Evolutionary conservation across 2,797 vertebrate genomes (phyloP).

Genomic region (Salmo trutta): DNA sequence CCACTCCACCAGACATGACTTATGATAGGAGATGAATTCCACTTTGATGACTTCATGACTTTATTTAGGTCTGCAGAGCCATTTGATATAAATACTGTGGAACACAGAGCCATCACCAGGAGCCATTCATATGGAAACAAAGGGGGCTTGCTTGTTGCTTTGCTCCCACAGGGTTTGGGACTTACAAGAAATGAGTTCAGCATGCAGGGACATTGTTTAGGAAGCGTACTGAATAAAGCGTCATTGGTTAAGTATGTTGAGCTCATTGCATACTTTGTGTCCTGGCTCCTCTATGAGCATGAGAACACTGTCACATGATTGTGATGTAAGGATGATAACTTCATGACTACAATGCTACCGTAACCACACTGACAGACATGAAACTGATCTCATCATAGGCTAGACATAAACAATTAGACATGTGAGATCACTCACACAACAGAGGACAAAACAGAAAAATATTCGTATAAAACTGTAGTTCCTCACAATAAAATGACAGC

Average conservation of each 20-base stretch:
- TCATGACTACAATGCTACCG: not conserved
- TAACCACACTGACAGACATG: not conserved
- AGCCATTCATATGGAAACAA: not conserved
- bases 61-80: constrained; percentile 6
- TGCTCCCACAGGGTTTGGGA: not conserved
- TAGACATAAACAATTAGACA: not conserved
- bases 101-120: not conserved
- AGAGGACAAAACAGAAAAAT: not conserved
- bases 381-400: not conserved
- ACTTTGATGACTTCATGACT: constrained; percentile 1
- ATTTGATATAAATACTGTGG: constrained; percentile 1
- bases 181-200: not conserved
- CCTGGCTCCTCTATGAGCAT: not conserved
- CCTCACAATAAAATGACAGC: no score
- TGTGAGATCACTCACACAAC: not conserved
- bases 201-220: not conserved
- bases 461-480: no score
- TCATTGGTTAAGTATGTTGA: not conserved
- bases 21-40: not conserved
- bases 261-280: not conserved
- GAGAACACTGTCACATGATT: not conserved
- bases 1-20: not conserved
- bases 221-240: not conserved
- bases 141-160: not conserved
- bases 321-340: not conserved